Conservation (phyloP, 2,113 vertebrate genomes). For the Gadus chalcogrammus region DNA sequence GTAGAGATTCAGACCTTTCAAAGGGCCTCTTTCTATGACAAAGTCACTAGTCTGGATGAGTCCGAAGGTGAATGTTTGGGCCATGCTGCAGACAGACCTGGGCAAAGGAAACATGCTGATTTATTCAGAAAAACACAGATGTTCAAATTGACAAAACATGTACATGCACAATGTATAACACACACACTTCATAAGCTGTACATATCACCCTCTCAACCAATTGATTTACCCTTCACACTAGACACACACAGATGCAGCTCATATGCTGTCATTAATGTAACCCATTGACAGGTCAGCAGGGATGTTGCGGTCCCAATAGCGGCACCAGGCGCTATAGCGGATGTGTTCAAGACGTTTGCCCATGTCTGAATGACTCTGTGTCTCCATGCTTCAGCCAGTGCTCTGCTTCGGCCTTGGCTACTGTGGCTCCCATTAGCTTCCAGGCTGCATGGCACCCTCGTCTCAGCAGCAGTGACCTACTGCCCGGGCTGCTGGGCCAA, state of each 20-base stretch:
- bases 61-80: conserved; percentile 91
- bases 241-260: too few relatives aligned
- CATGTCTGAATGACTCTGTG: conserved; percentile 72
- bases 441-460: conserved; percentile 61
- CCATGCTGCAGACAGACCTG: conserved; percentile 79
- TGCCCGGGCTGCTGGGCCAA: background rate
- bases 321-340: too few relatives aligned
- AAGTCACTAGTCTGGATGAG: conserved; percentile 96
- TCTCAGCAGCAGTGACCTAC: conserved; percentile 38
- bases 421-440: conserved; percentile 60
- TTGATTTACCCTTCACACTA: too few relatives aligned
- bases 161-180: too few relatives aligned
- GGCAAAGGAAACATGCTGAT: conserved; percentile 57
- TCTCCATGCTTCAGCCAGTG: conserved; percentile 49
- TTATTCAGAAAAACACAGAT: background rate
- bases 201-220: too few relatives aligned
- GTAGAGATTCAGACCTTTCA: conserved; percentile 98
- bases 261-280: too few relatives aligned
- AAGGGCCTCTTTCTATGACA: conserved; percentile 99
- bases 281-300: too few relatives aligned
- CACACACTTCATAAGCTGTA: too few relatives aligned
- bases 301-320: too few relatives aligned
- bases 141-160: background rate
- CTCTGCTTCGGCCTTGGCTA: conserved; percentile 53
- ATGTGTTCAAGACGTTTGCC: conserved; percentile 53